Conservation (phyloP, 2,888 invertebrate species). For the Polylopha cassiicola region DNA sequence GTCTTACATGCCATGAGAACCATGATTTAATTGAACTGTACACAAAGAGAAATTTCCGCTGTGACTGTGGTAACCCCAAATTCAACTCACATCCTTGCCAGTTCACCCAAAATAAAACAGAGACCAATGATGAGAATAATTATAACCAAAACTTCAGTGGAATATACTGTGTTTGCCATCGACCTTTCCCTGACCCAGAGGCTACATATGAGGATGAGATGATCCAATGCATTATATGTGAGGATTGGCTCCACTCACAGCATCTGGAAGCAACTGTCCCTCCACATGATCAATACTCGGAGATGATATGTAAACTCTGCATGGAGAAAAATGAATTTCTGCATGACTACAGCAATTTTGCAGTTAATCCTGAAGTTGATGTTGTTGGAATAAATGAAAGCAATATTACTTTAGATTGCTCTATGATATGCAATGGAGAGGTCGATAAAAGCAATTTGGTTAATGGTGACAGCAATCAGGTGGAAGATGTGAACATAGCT, state of each 20-base stretch:
- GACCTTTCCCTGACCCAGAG: constrained; percentile 97
- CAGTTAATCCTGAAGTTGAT: constrained; percentile 47
- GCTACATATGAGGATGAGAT: constrained; percentile 90
- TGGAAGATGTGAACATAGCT: constrained; percentile 24
- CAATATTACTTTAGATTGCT: constrained; percentile 11
- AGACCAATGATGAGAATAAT: constrained; percentile 82
- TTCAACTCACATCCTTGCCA: constrained; percentile 83
- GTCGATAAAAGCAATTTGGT: constrained; percentile 22
- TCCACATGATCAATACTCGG: constrained; percentile 80
- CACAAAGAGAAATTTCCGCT: constrained; percentile 96
- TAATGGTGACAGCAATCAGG: constrained; percentile 27
- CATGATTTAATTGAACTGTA: constrained; percentile 97
- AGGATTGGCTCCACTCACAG: constrained; percentile 96
- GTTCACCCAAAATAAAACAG: constrained; percentile 79
- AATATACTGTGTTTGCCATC: constrained; percentile 91
- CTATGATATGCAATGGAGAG: constrained; percentile 29
- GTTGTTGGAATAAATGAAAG: constrained; percentile 38
- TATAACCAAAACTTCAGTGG: constrained; percentile 98
- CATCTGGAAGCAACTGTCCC: constrained; percentile 81
- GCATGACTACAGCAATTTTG: constrained; percentile 79
- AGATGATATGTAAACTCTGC: constrained; percentile 90
- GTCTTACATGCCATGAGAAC: constrained; percentile 95
- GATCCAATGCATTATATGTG: constrained; percentile 97
- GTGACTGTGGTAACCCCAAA: constrained; percentile 94
- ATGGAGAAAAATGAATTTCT: constrained; percentile 87